Evolutionary conservation across 2,113 vertebrate species (phyloP).

Genomic region (Brachyistius frenatus): DNA sequence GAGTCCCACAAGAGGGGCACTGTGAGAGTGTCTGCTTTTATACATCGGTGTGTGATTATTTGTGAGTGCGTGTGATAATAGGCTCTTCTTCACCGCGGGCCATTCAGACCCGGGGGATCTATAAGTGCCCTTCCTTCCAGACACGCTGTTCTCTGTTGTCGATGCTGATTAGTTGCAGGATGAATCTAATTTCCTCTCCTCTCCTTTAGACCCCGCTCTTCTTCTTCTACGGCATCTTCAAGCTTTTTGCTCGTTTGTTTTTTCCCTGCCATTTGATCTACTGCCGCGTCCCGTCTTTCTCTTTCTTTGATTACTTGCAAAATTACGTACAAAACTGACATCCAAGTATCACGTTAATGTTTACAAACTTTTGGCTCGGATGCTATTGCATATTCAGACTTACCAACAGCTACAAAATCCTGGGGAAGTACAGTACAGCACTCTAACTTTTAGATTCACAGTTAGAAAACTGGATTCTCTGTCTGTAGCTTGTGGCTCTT

Average conservation of each 20-base stretch:
- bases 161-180: conserved; percentile 57
- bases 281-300: not conserved
- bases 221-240: not conserved
- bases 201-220: conserved; percentile 1
- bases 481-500: too few relatives aligned
- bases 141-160: conserved; percentile 55
- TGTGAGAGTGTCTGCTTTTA: conserved; percentile 7
- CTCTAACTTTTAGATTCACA: too few relatives aligned
- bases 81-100: conserved; percentile 23
- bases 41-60: conserved; percentile 28
- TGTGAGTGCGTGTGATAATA: conserved; percentile 16
- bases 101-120: conserved; percentile 38
- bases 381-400: too few relatives aligned
- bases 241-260: not conserved
- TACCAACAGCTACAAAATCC: too few relatives aligned
- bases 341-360: too few relatives aligned
- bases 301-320: not conserved
- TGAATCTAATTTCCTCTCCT: conserved; percentile 46
- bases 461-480: too few relatives aligned
- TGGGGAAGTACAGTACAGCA: too few relatives aligned
- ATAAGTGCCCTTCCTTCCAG: conserved; percentile 38
- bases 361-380: too few relatives aligned
- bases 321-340: too few relatives aligned
- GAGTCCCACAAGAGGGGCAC: conserved; percentile 14
- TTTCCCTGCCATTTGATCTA: not conserved